Evolutionary conservation across 2,888 invertebrate species (phyloP), one percentile per base, ranked within the genome.

Genomic region (Phasia obesa): DNA sequence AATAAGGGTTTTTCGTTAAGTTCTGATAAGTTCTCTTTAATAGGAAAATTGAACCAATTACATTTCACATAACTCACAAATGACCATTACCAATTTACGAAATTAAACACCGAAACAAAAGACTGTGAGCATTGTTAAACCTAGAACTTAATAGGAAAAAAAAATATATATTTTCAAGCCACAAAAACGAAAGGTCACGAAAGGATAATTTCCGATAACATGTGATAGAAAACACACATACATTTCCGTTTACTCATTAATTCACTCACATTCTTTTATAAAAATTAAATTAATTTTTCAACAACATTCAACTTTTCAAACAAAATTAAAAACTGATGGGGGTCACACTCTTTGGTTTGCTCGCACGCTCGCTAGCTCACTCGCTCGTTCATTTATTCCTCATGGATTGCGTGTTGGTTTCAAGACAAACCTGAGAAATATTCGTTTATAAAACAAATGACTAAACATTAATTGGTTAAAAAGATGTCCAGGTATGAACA

Each of bases 151-250:
- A n/a, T n/a, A n/a, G n/a, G n/a, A 15, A 42, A 42, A 42, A 47
- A 47, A n/a, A 6, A 19, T 47, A n/a, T 42, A n/a, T 47, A 38
- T 55, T 69, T 64, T 17, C 31, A 38, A 64, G 65, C 60, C 75
- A 70, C 71, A 80, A 55, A 64, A 81, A 70, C 73, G 75, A 85
- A 77, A 84, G 85, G 85, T 84, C 85, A 85, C 85, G 85, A 85
- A 85, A 85, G 85, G 85, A 85, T 85, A 85, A 84, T 84, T 84
- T 75, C 53, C 51, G 73, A 69, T 73, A 80, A 81, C 84, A 84
- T 80, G 81, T 81, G 69, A 81, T 74, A 69, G 57, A 31, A 74
- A 55, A 55, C 57, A n/a, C 13, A 75, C 57, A 74, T 21, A 75
- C 57, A 74, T 21, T 17, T 35, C 11, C 5, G 9, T 11, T 9